Percentiles rank a stretch among this genome's conserved stretches.
Evolutionary conservation across 2,888 invertebrate species (phyloP).

Genomic region (Drymonia ruficornis): DNA sequence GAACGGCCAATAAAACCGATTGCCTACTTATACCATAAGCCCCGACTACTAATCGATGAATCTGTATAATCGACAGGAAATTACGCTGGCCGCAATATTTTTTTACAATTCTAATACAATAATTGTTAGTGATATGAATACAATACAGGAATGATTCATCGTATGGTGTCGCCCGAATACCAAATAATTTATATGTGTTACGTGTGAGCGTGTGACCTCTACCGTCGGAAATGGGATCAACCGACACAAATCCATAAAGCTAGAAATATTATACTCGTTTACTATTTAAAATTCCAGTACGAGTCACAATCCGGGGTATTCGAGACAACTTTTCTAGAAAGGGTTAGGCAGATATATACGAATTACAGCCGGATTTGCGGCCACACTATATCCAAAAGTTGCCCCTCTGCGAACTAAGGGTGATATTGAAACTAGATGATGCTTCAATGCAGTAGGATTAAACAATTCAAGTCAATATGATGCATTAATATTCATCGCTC

Average conservation of each 20-base stretch:
- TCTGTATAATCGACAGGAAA: neutral
- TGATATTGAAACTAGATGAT: too few relatives aligned
- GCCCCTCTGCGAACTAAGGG: too few relatives aligned
- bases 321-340: too few relatives aligned
- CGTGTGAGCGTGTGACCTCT: slow-evolving; percentile 45
- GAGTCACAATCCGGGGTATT: too few relatives aligned
- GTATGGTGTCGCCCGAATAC: slow-evolving; percentile 22
- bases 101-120: neutral
- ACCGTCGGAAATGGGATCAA: slow-evolving; percentile 41
- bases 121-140: slow-evolving; percentile 15
- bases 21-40: neutral
- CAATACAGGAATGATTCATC: slow-evolving; percentile 27
- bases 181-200: slow-evolving; percentile 26
- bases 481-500: too few relatives aligned
- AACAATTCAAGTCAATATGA: too few relatives aligned
- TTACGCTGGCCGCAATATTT: neutral
- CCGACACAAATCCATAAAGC: slow-evolving; percentile 20
- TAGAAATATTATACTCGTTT: neutral
- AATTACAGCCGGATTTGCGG: too few relatives aligned
- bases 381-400: too few relatives aligned
- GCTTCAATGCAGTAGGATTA: too few relatives aligned
- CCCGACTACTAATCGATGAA: neutral
- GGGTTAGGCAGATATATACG: too few relatives aligned
- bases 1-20: neutral
- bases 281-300: too few relatives aligned